Conservation (phyloP, 1,140 invertebrate genomes). For the Tribolium madens region DNA sequence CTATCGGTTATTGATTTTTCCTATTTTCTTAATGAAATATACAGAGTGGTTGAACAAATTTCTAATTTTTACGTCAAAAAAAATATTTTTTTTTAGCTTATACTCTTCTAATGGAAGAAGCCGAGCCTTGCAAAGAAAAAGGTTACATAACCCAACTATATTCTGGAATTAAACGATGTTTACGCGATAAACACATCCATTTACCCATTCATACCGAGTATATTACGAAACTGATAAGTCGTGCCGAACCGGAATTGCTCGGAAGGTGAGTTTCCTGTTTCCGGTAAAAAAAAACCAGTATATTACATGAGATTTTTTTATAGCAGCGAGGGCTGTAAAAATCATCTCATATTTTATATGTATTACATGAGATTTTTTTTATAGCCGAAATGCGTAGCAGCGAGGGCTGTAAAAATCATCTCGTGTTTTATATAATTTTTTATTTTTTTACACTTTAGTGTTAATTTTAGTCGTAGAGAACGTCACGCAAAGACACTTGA, state of each 20-base stretch:
- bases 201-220: conserved; percentile 88
- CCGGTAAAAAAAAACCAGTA: background rate
- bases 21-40: no score
- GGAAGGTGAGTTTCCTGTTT: conserved; percentile 72
- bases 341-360: no score
- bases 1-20: no score
- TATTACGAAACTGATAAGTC: conserved; percentile 85
- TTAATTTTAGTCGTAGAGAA: conserved; percentile 81
- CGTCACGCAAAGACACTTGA: conserved; percentile 94
- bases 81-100: no score
- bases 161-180: conserved; percentile 86
- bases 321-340: no score
- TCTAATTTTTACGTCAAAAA: no score
- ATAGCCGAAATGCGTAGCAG: no score
- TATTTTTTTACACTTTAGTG: no score
- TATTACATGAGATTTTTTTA: conserved; percentile 40
- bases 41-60: no score
- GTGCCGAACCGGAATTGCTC: conserved; percentile 90
- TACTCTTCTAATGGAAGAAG: conserved; percentile 86
- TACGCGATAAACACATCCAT: conserved; percentile 88
- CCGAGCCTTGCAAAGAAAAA: conserved; percentile 86
- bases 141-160: conserved; percentile 89
- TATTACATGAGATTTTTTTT: no score
- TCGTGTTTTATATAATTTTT: no score
- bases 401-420: no score